These are phyloP conservation scores for Bambusicola thoracicus DNA, from an alignment of 2,113 vertebrate species.

Conservation along the genomic window DNA sequence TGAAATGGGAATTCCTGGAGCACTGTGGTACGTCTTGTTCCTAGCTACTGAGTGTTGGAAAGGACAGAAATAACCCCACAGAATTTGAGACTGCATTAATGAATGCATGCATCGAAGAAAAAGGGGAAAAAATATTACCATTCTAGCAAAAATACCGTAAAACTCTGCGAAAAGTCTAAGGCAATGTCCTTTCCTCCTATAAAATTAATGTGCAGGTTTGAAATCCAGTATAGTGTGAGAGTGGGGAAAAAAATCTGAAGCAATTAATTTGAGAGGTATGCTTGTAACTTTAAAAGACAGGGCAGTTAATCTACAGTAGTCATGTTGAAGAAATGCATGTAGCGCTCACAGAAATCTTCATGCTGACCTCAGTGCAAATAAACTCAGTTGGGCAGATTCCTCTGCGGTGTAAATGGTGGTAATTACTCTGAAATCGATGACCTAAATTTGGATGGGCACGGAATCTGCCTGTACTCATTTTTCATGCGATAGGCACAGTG, in stretches of 20 bases:
- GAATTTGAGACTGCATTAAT: not conserved
- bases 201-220: not conserved
- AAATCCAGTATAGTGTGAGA: not conserved
- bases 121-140: not conserved
- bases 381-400: not conserved
- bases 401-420: not conserved
- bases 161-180: not conserved
- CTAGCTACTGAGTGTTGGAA: not conserved
- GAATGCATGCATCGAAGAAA: not conserved
- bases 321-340: not conserved
- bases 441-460: not conserved
- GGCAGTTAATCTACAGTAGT: not conserved
- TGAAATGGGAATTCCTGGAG: not conserved
- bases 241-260: not conserved
- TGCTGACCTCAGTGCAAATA: not conserved
- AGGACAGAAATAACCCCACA: not conserved
- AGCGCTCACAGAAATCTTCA: not conserved
- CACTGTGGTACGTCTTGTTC: not conserved
- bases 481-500: not conserved
- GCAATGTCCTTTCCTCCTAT: not conserved
- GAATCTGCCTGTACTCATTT: not conserved
- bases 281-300: not conserved
- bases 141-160: not conserved
- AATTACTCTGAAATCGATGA: not conserved
- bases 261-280: not conserved